Percentiles rank a stretch among this genome's conserved stretches.
phyloP scores from a whole-genome alignment of 2,888 invertebrate genomes.

The Eumacrocentrus americanus region DNA sequence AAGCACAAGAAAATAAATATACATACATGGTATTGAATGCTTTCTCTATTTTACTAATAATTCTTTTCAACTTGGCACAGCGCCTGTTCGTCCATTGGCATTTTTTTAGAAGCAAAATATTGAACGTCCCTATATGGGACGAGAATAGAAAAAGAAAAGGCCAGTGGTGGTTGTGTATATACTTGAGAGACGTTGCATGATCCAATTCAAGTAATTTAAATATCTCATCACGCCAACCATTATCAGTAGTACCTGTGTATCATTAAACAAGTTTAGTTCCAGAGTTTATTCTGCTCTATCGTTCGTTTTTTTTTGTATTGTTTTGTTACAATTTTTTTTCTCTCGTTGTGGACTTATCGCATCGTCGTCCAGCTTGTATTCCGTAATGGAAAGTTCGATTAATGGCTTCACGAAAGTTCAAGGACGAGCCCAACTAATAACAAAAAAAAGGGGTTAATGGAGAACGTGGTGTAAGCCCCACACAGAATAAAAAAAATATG shows the following conservation, averaged over 20 bases:
- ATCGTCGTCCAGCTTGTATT: too few relatives aligned
- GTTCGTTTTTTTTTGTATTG: conserved; percentile 10
- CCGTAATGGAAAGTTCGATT: conserved; percentile 34
- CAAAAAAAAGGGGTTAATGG: background rate
- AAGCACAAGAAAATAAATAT: conserved; percentile 19
- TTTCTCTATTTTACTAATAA: conserved; percentile 17
- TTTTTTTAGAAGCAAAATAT: background rate
- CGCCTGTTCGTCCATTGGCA: background rate
- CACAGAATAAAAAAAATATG: too few relatives aligned
- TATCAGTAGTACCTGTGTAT: background rate
- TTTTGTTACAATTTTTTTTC: conserved; percentile 18
- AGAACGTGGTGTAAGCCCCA: too few relatives aligned
- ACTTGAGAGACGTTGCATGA: conserved; percentile 27
- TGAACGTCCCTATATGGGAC: background rate
- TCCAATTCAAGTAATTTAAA: conserved; percentile 40
- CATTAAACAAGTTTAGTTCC: conserved; percentile 16
- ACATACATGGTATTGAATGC: conserved; percentile 17
- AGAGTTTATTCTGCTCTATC: conserved; percentile 12
- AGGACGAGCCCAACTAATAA: conserved; percentile 25
- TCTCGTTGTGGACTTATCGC: conserved; percentile 6
- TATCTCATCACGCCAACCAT: conserved; percentile 33
- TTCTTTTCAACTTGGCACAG: conserved; percentile 15
- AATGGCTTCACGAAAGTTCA: conserved; percentile 40
- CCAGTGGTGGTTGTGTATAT: background rate
- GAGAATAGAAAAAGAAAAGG: background rate